These are phyloP conservation scores for Oxygymnocypris stewartii DNA, from an alignment of 2,113 vertebrate species.

Conservation along the genomic window DNA sequence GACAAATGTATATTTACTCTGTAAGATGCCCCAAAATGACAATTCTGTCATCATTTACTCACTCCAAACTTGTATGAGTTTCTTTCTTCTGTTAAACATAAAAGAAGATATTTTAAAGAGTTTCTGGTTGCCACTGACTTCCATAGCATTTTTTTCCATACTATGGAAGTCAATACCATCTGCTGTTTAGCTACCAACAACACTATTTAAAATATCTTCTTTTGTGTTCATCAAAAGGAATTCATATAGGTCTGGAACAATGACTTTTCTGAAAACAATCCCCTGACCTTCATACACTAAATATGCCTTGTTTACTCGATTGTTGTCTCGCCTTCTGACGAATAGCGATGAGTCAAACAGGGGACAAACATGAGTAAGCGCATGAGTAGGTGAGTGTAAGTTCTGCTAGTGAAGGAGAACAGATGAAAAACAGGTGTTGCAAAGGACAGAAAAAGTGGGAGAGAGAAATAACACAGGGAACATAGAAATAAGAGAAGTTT, in stretches of 20 bases:
- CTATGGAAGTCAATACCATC: background rate
- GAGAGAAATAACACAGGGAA: conserved; percentile 10
- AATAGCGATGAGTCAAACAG: background rate
- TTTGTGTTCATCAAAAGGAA: background rate
- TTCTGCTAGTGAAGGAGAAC: background rate
- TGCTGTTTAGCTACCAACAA: background rate
- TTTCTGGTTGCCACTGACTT: background rate
- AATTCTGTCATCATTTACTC: too few relatives aligned
- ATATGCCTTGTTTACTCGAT: background rate
- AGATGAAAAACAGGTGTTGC: conserved; percentile 23
- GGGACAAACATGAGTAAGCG: background rate
- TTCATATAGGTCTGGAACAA: too few relatives aligned
- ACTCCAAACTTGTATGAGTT: too few relatives aligned
- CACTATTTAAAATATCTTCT: background rate
- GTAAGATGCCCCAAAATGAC: background rate
- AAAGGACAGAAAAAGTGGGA: background rate
- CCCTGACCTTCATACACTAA: background rate
- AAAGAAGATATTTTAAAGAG: too few relatives aligned
- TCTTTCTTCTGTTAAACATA: too few relatives aligned
- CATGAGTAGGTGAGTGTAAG: background rate
- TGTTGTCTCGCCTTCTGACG: background rate
- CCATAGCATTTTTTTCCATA: too few relatives aligned
- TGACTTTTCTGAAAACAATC: background rate
- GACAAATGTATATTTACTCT: background rate
- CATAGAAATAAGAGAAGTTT: conserved; percentile 27